Evolutionary conservation across 2,888 invertebrate genomes (phyloP).

Genomic region (Coleophora deauratella): DNA sequence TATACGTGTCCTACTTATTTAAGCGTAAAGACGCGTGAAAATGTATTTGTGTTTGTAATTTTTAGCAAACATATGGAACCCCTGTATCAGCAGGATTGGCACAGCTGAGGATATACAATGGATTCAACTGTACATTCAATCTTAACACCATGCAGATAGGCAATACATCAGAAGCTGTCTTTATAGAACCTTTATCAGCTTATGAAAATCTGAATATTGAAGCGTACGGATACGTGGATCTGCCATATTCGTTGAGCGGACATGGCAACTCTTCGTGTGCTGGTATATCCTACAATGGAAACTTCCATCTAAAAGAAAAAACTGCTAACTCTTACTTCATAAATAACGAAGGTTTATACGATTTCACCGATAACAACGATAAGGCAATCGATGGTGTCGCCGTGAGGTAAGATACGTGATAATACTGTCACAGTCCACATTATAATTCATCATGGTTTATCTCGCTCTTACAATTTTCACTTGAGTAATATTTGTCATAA

Average conservation of each 20-base stretch:
- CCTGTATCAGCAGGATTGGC: conserved; percentile 73
- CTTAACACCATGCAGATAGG: conserved; percentile 26
- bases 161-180: conserved; percentile 21
- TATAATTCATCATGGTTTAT: conserved; percentile 45
- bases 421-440: not conserved
- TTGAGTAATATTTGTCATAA: conserved; percentile 40
- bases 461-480: conserved; percentile 25
- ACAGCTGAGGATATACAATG: conserved; percentile 83
- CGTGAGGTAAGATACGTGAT: conserved; percentile 39
- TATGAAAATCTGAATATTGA: conserved; percentile 58
- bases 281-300: conserved; percentile 27
- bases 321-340: conserved; percentile 60
- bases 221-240: conserved; percentile 25
- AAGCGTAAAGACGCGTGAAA: too few species aligned
- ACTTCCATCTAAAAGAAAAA: conserved; percentile 39
- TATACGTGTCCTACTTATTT: conserved; percentile 1
- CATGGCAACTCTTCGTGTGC: conserved; percentile 30
- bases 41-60: conserved; percentile 10
- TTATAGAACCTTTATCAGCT: conserved; percentile 42
- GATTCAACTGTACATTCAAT: conserved; percentile 71
- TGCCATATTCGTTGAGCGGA: conserved; percentile 51
- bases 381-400: conserved; percentile 53
- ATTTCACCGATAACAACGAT: conserved; percentile 57
- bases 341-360: conserved; percentile 28
- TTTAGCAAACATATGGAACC: conserved; percentile 73